Evolutionary conservation across 2,888 invertebrate genomes (phyloP), one percentile per base, ranked within the genome.

Genomic region (Acronicta alni): DNA sequence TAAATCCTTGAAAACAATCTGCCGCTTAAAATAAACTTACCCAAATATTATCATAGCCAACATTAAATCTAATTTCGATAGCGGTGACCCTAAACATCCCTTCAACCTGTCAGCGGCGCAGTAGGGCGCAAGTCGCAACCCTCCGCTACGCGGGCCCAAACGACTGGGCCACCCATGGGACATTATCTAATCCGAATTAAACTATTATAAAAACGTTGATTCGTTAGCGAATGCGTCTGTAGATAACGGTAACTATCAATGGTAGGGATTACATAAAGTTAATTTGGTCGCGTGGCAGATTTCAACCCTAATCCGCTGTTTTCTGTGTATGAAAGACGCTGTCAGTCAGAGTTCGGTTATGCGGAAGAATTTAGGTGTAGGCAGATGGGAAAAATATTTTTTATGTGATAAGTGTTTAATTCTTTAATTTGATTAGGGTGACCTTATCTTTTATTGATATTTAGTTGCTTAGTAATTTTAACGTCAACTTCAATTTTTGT

Each of bases 161-260:
- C 51, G 65, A 59, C 54, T 41, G 72, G 89, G 84, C 93, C 92
- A 92, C 93, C 93, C 93, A 85, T 85, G 93, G 92, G 92, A 92
- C 88, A 87, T 83, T 89, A 91, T 90, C 88, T 91, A 89, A 90
- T 88, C 90, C 88, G 89, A 90, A 89, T 91, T 90, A 92, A 68
- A 90, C 89, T 88, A 87, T 91, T 91, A 86, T 85, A 90, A 91
- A 91, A 91, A 86, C 83, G 79, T 67, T 69, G 49, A 57, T 57
- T 84, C 82, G 84, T 85, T 84, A 83, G 83, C 89, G 89, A 88
- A 87, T 91, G 92, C 86, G 75, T 78, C 81, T 62, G 42, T 41
- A 88, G 91, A 92, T 91, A 91, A 88, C 86, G 75, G 83, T 78
- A 75, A 66, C 74, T 78, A 85, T 88, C 90, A 79, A 70, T 78